phyloP scores from a whole-genome alignment of 2,797 vertebrate species.

The Sebastes trivittatus region DNA sequence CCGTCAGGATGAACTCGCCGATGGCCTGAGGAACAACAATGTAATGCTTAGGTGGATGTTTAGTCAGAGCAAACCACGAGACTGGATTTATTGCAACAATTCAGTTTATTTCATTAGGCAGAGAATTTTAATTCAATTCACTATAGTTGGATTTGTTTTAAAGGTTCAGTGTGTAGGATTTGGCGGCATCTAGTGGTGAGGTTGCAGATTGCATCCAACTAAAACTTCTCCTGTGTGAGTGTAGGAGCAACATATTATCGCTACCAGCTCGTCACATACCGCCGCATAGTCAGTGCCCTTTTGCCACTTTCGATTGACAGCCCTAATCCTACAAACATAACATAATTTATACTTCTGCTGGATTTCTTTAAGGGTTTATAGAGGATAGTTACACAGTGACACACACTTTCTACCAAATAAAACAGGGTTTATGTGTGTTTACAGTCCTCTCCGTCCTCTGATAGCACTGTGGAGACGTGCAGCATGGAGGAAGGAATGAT shows the following conservation, averaged over 20 bases:
- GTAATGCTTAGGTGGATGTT: not conserved
- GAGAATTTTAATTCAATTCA: not conserved
- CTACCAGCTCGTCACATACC: too few relatives aligned
- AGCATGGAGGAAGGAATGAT: not conserved
- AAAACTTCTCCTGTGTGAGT: too few relatives aligned
- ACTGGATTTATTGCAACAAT: not conserved
- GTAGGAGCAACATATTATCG: too few relatives aligned
- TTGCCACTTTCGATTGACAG: too few relatives aligned
- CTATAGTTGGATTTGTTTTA: not conserved
- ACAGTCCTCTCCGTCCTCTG: not conserved
- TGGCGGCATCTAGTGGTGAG: too few relatives aligned
- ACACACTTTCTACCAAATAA: not conserved
- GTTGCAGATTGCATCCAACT: too few relatives aligned
- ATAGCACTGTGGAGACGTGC: not conserved
- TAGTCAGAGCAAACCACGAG: not conserved
- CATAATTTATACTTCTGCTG: not conserved
- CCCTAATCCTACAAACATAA: not conserved
- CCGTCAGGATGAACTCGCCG: constrained; percentile 95
- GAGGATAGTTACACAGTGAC: not conserved
- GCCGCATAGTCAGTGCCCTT: too few relatives aligned
- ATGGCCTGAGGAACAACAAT: constrained; percentile 82
- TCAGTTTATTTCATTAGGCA: not conserved
- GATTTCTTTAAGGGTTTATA: not conserved
- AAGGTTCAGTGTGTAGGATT: too few relatives aligned
- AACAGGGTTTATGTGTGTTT: not conserved